Evolutionary conservation across 2,888 invertebrate genomes (phyloP).

Genomic region (Sinodicranocentrus sp.): DNA sequence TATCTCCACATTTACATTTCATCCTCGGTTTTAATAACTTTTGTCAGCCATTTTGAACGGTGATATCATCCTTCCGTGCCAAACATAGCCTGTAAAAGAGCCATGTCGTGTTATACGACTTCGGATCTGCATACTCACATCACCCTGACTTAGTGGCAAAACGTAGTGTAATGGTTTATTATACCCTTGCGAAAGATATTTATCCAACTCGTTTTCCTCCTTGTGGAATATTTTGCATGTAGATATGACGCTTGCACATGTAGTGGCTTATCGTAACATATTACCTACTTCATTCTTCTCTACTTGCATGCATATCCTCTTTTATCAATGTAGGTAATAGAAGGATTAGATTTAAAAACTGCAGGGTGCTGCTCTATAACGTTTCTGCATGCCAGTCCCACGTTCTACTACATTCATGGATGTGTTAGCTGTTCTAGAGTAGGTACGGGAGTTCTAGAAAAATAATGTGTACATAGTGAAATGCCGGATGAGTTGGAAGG

Average conservation of each 20-base stretch:
- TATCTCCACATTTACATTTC: not conserved
- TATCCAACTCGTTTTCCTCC: constrained; percentile 19
- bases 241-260: not conserved
- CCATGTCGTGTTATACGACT: too few relatives aligned
- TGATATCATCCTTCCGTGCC: constrained; percentile 24
- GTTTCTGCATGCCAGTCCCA: too few relatives aligned
- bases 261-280: too few relatives aligned
- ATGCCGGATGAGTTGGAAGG: constrained; percentile 30
- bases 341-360: not conserved
- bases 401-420: too few relatives aligned
- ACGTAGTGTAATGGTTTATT: too few relatives aligned
- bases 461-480: not conserved
- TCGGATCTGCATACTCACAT: too few relatives aligned
- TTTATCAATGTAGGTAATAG: constrained; percentile 10
- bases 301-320: not conserved
- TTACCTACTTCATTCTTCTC: too few relatives aligned
- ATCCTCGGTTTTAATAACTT: constrained; percentile 6
- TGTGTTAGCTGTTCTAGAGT: too few relatives aligned
- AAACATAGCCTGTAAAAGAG: too few relatives aligned
- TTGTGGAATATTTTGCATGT: not conserved
- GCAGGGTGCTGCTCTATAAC: too few relatives aligned
- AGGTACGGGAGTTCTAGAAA: too few relatives aligned
- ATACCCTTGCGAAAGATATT: constrained; percentile 1
- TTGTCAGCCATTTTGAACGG: constrained; percentile 29
- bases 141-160: too few relatives aligned